Evolutionary conservation across 2,888 invertebrate species (phyloP).

Genomic region (Aquatica leii): DNA sequence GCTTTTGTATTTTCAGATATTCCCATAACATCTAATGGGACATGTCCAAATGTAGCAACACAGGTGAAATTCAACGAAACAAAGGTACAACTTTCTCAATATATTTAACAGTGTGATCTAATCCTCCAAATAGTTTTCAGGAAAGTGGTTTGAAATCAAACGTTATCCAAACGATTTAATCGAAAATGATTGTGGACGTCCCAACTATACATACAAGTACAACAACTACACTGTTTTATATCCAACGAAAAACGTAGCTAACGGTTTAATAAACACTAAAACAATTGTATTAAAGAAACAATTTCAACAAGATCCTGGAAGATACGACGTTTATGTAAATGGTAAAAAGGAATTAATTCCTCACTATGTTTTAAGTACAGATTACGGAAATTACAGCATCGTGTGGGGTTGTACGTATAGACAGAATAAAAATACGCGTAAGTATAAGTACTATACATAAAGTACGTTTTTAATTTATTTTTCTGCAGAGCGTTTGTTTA

Average conservation of each 20-base stretch:
- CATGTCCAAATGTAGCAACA: no score
- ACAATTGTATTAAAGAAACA: conserved; percentile 1
- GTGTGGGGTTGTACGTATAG: conserved; percentile 16
- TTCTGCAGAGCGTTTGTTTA: conserved; percentile 13
- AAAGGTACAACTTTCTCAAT: no score
- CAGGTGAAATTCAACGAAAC: no score
- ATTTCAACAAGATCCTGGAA: conserved; percentile 9
- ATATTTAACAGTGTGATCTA: not conserved
- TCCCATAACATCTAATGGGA: no score
- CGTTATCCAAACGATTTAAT: conserved; percentile 18
- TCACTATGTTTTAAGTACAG: conserved; percentile 17
- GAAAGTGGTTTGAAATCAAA: conserved; percentile 35
- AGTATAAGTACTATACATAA: conserved; percentile 1
- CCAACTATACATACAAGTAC: not conserved
- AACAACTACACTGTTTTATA: conserved; percentile 1
- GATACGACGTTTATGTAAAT: conserved; percentile 12
- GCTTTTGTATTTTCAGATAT: no score
- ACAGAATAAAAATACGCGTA: conserved; percentile 14
- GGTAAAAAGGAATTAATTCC: conserved; percentile 1
- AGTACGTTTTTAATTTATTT: not conserved
- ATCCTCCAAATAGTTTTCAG: conserved; percentile 26
- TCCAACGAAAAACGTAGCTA: conserved; percentile 3
- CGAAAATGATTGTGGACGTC: conserved; percentile 13
- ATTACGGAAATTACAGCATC: conserved; percentile 15
- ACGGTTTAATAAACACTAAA: not conserved